These are phyloP conservation scores for Misgurnus anguillicaudatus DNA, from an alignment of 2,113 vertebrate genomes.

Conservation along the genomic window DNA sequence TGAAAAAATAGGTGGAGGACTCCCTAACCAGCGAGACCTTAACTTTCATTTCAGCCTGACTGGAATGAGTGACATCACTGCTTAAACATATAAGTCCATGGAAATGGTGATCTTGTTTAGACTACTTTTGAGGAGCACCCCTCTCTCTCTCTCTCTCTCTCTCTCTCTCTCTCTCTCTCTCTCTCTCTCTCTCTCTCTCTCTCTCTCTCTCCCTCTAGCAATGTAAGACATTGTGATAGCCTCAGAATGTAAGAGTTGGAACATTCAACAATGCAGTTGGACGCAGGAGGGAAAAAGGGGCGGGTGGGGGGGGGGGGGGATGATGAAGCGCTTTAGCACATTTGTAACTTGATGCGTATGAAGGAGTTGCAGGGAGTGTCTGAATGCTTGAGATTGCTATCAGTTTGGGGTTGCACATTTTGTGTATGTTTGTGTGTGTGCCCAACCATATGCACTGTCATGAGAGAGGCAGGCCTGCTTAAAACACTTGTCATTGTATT, in stretches of 20 bases:
- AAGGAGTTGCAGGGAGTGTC: slow-evolving; percentile 57
- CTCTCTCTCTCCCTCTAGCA: slow-evolving; percentile 18
- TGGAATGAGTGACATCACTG: slow-evolving; percentile 59
- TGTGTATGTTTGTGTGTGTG: slow-evolving; percentile 56
- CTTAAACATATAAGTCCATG: slow-evolving; percentile 49
- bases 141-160: background rate
- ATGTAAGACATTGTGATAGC: slow-evolving; percentile 35
- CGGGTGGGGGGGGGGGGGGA: background rate
- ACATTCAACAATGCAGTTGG: slow-evolving; percentile 39
- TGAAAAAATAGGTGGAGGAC: slow-evolving; percentile 2
- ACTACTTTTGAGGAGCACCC: slow-evolving; percentile 1
- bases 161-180: background rate
- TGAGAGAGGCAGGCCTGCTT: slow-evolving; percentile 38
- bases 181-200: slow-evolving; percentile 31
- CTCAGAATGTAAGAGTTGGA: slow-evolving; percentile 31
- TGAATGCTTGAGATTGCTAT: slow-evolving; percentile 68
- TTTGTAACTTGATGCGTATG: slow-evolving; percentile 57
- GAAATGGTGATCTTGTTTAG: slow-evolving; percentile 40
- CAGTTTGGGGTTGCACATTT: slow-evolving; percentile 61
- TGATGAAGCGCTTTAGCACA: slow-evolving; percentile 43
- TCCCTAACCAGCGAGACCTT: slow-evolving; percentile 22
- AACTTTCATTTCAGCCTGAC: slow-evolving; percentile 41
- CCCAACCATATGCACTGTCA: slow-evolving; percentile 31
- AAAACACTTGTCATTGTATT: slow-evolving; percentile 19
- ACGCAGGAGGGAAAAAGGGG: slow-evolving; percentile 11